Evolutionary conservation across 2,797 vertebrate genomes (phyloP).

Genomic region (Agapornis canus): DNA sequence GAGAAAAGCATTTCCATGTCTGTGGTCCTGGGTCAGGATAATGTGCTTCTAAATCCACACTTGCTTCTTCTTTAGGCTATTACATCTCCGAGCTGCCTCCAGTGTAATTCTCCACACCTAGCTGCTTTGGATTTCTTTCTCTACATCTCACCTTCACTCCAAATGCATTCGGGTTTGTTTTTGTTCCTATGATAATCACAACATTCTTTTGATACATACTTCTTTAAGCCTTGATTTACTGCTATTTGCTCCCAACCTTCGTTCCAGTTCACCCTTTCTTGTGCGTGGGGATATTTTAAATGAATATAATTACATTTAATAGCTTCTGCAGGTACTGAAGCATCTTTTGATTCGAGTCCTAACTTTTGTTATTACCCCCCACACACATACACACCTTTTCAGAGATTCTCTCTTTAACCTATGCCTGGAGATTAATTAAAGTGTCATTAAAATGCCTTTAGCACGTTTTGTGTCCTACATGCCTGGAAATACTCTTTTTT

Average conservation of each 20-base stretch:
- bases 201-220: constrained; percentile 36
- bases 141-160: constrained; percentile 43
- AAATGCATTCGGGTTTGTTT: constrained; percentile 33
- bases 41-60: neutral
- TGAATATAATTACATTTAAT: constrained; percentile 70
- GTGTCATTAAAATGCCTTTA: constrained; percentile 68
- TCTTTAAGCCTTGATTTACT: constrained; percentile 38
- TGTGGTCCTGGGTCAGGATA: neutral
- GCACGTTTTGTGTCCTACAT: constrained; percentile 60
- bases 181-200: constrained; percentile 21
- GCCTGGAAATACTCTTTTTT: constrained; percentile 62
- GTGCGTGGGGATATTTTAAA: constrained; percentile 57
- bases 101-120: constrained; percentile 38
- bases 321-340: constrained; percentile 50
- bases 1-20: constrained; percentile 42
- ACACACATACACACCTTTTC: constrained; percentile 58
- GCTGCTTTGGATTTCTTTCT: constrained; percentile 20
- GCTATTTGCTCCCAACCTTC: constrained; percentile 36
- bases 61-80: neutral
- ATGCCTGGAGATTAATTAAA: constrained; percentile 67
- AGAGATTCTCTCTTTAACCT: constrained; percentile 54
- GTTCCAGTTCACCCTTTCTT: constrained; percentile 44
- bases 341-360: constrained; percentile 65
- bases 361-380: constrained; percentile 45
- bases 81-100: neutral